phyloP scores from a whole-genome alignment of 2,888 invertebrate species.

The Galeopsomyia nigrocyanea region DNA sequence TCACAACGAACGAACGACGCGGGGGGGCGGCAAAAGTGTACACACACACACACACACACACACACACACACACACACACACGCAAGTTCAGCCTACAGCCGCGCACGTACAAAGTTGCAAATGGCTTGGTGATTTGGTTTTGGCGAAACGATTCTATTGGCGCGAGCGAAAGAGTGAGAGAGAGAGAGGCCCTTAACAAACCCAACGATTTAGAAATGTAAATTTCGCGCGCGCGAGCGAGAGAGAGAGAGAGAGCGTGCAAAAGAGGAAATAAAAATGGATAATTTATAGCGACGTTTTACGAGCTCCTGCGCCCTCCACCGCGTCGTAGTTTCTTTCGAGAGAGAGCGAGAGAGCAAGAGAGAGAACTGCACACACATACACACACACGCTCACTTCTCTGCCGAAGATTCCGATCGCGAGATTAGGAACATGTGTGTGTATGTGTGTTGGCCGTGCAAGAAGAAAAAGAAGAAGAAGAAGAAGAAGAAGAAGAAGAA shows the following conservation, averaged over 20 bases:
- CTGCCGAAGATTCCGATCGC: constrained; percentile 44
- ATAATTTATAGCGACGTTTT: constrained; percentile 50
- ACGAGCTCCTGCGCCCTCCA: constrained; percentile 44
- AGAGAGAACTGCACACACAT: constrained; percentile 3
- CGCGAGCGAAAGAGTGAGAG: constrained; percentile 20
- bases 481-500: constrained; percentile 52
- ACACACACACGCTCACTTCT: no score
- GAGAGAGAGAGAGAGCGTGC: constrained; percentile 13
- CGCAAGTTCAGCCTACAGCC: no score
- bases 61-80: no score
- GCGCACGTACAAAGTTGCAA: constrained; percentile 28
- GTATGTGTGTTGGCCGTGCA: not conserved
- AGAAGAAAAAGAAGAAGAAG: not conserved
- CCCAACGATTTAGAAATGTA: no score
- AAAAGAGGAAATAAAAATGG: constrained; percentile 48
- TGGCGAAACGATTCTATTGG: constrained; percentile 37
- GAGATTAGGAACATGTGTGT: constrained; percentile 47
- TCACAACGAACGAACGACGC: no score
- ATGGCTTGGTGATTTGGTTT: constrained; percentile 32
- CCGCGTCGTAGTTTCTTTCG: not conserved
- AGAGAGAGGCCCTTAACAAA: constrained; percentile 15
- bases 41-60: no score
- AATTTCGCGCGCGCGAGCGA: not conserved
- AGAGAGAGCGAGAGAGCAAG: constrained; percentile 35
- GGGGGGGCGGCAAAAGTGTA: no score